These are phyloP conservation scores for Monoplex corrugatus DNA, from an alignment of 2,888 invertebrate genomes.

Conservation along the genomic window DNA sequence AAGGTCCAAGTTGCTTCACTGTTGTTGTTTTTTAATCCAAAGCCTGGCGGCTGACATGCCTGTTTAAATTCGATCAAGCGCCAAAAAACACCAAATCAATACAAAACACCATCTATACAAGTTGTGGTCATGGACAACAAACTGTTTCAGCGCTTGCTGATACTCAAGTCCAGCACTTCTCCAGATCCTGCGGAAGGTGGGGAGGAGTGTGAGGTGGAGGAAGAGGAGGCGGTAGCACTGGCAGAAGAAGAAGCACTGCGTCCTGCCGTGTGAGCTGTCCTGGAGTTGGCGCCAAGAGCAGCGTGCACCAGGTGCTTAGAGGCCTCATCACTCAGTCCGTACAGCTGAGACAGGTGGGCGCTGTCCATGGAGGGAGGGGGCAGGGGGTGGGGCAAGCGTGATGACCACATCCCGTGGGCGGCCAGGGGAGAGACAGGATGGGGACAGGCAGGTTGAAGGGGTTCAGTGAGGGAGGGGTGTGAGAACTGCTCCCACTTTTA, in stretches of 20 bases:
- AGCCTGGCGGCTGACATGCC: too few relatives aligned
- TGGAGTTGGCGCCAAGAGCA: slow-evolving; percentile 19
- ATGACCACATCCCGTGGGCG: slow-evolving; percentile 49
- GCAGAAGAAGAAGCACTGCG: not conserved
- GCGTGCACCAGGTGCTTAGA: slow-evolving; percentile 35
- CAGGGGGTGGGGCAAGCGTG: slow-evolving; percentile 49
- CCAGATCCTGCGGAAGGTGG: slow-evolving; percentile 31
- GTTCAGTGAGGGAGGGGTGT: not conserved
- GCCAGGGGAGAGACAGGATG: slow-evolving; percentile 37
- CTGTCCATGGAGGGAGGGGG: slow-evolving; percentile 53
- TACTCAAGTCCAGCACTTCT: slow-evolving; percentile 57
- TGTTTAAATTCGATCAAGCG: too few relatives aligned
- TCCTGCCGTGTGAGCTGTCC: not conserved
- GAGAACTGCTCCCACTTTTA: slow-evolving; percentile 42
- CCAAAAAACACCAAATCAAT: too few relatives aligned
- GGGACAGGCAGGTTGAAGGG: slow-evolving; percentile 44
- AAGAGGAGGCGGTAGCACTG: not conserved
- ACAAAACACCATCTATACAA: too few relatives aligned
- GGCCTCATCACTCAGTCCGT: slow-evolving; percentile 44
- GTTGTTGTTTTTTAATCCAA: too few relatives aligned
- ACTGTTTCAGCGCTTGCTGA: slow-evolving; percentile 42
- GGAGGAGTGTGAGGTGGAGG: slow-evolving; percentile 35
- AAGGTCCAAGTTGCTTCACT: too few relatives aligned
- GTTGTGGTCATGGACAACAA: too few relatives aligned
- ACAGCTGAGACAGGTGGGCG: slow-evolving; percentile 56